phyloP scores from a whole-genome alignment of 1,140 invertebrate species.

The Triops cancriformis region DNA sequence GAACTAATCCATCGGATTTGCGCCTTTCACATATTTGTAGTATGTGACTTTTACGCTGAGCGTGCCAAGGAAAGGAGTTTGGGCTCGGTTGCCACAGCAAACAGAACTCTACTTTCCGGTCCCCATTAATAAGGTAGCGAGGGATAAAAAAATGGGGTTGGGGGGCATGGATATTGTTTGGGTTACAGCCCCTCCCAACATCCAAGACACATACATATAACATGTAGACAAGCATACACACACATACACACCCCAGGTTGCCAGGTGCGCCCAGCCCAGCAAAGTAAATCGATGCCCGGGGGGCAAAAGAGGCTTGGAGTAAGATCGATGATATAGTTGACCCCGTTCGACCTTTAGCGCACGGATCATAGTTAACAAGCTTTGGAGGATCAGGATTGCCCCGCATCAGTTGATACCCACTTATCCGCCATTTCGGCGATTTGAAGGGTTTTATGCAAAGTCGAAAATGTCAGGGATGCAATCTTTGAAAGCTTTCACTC shows the following conservation, averaged over 20 bases:
- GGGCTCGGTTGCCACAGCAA: background rate
- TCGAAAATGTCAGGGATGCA: too few species aligned
- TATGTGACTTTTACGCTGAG: background rate
- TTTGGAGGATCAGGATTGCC: too few species aligned
- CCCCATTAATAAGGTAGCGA: background rate
- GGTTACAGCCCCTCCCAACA: background rate
- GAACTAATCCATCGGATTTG: background rate
- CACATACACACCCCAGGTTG: background rate
- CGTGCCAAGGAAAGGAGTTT: background rate
- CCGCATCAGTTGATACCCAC: too few species aligned
- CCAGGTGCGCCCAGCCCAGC: slow-evolving; percentile 2
- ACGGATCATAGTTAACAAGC: too few species aligned
- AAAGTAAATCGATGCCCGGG: background rate
- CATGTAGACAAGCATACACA: background rate
- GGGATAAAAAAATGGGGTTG: background rate
- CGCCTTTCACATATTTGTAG: background rate
- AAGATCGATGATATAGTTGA: background rate
- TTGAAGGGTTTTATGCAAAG: too few species aligned
- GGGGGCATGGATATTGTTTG: background rate
- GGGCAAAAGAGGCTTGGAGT: background rate
- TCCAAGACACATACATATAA: background rate
- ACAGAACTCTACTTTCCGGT: background rate
- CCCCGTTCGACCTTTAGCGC: background rate
- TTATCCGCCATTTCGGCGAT: too few species aligned
- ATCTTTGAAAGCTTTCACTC: too few species aligned